Evolutionary conservation across 2,113 vertebrate genomes (phyloP).

Genomic region (Grammomys dolichurus): DNA sequence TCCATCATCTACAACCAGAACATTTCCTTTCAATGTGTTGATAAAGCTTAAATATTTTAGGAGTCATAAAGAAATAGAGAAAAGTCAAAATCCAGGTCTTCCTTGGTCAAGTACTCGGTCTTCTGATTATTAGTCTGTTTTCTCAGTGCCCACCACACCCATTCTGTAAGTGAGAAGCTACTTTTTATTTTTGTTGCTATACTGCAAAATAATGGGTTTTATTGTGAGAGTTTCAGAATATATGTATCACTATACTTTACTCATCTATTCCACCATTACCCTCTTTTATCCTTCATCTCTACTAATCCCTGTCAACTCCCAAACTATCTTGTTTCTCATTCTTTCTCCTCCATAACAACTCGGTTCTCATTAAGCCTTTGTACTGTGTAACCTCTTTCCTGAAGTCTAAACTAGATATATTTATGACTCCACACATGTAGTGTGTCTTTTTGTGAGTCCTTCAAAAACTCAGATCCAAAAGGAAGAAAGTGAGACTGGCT

Average conservation of each 20-base stretch:
- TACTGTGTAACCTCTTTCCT: neutral
- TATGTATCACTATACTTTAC: neutral
- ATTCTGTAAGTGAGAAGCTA: neutral
- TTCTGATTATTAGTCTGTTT: neutral
- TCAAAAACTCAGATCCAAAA: neutral
- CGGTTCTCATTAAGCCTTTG: neutral
- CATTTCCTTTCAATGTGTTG: neutral
- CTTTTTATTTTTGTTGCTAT: neutral
- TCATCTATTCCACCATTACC: neutral
- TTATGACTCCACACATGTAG: rapidly evolving
- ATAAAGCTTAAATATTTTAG: neutral
- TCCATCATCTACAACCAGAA: neutral
- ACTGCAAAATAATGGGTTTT: neutral
- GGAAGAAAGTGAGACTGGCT: neutral
- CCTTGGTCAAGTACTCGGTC: neutral
- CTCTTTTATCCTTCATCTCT: neutral
- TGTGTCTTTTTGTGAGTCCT: neutral
- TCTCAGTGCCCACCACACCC: neutral
- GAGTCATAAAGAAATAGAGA: neutral
- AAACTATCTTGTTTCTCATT: neutral
- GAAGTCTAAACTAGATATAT: neutral
- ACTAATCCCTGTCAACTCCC: neutral
- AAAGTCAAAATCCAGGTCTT: neutral
- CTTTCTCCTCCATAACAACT: neutral
- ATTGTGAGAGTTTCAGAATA: neutral